phyloP scores from a whole-genome alignment of 2,113 vertebrate genomes.

The Garra rufa region DNA sequence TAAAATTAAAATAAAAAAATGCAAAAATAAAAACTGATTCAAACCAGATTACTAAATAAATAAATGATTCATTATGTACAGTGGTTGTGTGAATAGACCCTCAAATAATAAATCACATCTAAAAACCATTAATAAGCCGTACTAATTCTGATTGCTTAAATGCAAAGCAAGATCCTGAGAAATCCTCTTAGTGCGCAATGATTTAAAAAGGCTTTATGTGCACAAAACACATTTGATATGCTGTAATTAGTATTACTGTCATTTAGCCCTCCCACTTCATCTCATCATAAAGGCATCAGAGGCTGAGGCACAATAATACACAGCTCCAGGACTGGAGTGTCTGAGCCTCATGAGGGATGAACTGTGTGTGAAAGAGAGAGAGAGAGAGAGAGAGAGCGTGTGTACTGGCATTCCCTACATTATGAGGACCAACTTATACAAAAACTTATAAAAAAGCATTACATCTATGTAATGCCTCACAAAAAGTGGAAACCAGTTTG shows the following conservation, averaged over 20 bases:
- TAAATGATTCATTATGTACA: neutral
- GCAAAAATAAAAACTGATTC: neutral
- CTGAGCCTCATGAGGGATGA: conserved; percentile 15
- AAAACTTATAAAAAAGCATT: too few species aligned
- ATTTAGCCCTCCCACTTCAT: conserved; percentile 9
- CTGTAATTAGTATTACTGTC: conserved; percentile 34
- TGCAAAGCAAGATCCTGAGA: neutral
- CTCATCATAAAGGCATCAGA: conserved; percentile 26
- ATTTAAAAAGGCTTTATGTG: conserved; percentile 22
- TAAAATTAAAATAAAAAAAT: too few species aligned
- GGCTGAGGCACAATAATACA: neutral
- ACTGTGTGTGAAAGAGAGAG: neutral
- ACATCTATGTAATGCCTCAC: too few species aligned
- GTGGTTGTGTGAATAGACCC: neutral
- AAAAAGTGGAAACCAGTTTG: neutral
- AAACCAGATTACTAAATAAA: neutral
- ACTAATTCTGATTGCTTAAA: conserved; percentile 2
- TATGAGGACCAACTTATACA: too few species aligned
- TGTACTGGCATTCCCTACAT: too few species aligned
- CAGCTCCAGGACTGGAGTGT: conserved; percentile 36
- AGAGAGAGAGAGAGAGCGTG: too few species aligned
- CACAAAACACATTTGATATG: conserved; percentile 41
- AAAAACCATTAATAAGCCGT: neutral
- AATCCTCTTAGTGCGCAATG: conserved; percentile 25
- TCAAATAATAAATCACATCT: neutral